Evolutionary conservation across 2,113 vertebrate genomes (phyloP).

Genomic region (Hydrolagus affinis): DNA sequence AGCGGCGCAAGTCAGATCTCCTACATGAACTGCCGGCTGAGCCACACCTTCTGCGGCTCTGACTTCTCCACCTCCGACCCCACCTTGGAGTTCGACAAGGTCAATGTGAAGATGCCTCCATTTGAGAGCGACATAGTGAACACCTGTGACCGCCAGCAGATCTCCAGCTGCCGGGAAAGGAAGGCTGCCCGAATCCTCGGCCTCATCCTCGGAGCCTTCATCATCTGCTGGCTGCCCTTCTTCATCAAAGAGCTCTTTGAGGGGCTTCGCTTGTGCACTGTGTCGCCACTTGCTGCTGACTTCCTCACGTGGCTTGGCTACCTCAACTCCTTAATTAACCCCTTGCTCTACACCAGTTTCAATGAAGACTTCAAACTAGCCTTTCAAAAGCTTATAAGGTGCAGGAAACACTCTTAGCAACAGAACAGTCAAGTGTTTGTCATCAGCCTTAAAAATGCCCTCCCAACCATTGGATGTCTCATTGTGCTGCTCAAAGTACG

Average conservation of each 20-base stretch:
- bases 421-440: neutral
- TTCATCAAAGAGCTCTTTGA: conserved; percentile 80
- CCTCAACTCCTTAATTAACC: conserved; percentile 83
- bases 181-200: conserved; percentile 78
- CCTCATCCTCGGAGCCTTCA: conserved; percentile 77
- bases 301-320: conserved; percentile 83
- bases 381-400: conserved; percentile 71
- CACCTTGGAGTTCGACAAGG: conserved; percentile 59
- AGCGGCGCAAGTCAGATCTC: conserved; percentile 74
- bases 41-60: conserved; percentile 69
- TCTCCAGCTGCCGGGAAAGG: conserved; percentile 67
- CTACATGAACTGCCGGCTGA: conserved; percentile 62
- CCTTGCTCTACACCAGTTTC: conserved; percentile 82
- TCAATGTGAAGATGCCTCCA: conserved; percentile 50
- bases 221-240: conserved; percentile 83
- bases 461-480: neutral
- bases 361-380: conserved; percentile 84
- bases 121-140: conserved; percentile 58
- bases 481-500: neutral
- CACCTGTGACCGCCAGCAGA: conserved; percentile 58
- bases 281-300: conserved; percentile 64
- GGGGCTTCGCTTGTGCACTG: conserved; percentile 58
- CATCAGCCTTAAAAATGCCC: neutral
- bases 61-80: conserved; percentile 70
- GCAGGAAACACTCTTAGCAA: conserved; percentile 60